Conservation (phyloP, 2,113 vertebrate genomes). For the Quiscalus mexicanus region DNA sequence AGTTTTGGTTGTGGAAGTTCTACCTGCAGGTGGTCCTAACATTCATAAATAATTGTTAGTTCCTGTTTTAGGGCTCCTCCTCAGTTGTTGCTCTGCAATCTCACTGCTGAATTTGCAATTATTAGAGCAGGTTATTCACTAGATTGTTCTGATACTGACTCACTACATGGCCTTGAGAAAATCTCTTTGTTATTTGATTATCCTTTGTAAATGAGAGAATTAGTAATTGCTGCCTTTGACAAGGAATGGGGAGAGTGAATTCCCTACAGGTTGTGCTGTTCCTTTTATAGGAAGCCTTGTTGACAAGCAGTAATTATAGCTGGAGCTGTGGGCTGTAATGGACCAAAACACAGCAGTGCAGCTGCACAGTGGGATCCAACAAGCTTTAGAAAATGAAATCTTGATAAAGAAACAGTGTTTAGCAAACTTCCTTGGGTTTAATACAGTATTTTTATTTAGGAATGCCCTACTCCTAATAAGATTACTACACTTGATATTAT, state of each 20-base stretch:
- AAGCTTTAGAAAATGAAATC: background rate
- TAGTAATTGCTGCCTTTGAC: constrained; percentile 43
- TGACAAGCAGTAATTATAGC: constrained; percentile 31
- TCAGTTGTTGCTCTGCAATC: background rate
- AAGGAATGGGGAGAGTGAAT: constrained; percentile 24
- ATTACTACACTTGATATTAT: background rate
- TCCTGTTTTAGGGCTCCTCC: background rate
- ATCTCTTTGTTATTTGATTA: constrained; percentile 42
- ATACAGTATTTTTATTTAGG: background rate
- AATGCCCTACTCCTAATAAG: background rate
- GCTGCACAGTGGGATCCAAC: background rate
- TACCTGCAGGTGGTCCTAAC: background rate
- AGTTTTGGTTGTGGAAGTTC: background rate
- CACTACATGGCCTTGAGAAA: background rate
- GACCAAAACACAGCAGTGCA: background rate
- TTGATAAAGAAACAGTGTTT: background rate
- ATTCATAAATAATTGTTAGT: background rate
- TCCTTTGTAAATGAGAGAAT: constrained; percentile 31
- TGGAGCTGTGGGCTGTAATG: constrained; percentile 1
- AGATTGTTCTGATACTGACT: constrained; percentile 1
- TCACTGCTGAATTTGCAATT: background rate
- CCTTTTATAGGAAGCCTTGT: constrained; percentile 12
- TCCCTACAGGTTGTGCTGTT: constrained; percentile 16
- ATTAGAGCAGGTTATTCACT: background rate
- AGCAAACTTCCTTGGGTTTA: background rate